These are phyloP conservation scores for Nymphalis io DNA, from an alignment of 1,140 invertebrate species.

Conservation along the genomic window DNA sequence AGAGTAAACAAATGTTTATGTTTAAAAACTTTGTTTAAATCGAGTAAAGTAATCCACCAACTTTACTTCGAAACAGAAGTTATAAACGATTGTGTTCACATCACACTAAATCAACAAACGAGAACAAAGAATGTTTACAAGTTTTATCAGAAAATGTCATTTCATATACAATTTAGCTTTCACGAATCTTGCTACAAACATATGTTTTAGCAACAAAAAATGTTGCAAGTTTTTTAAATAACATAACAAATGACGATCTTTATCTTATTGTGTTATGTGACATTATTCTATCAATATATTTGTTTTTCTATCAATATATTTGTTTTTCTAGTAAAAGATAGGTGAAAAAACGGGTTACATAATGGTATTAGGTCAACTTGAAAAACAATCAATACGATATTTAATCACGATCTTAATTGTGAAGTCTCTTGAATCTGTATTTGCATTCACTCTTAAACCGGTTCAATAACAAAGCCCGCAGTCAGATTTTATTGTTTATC, in stretches of 20 bases:
- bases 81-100: conserved; percentile 54
- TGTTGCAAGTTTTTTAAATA: conserved; percentile 65
- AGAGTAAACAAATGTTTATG: neutral
- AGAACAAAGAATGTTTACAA: conserved; percentile 74
- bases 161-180: conserved; percentile 53
- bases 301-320: too few relatives aligned
- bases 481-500: too few relatives aligned
- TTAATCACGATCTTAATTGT: too few relatives aligned
- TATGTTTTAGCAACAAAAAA: conserved; percentile 57
- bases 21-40: conserved; percentile 16
- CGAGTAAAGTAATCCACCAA: conserved; percentile 40
- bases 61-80: conserved; percentile 45
- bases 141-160: conserved; percentile 70
- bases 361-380: too few relatives aligned
- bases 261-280: neutral
- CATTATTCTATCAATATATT: too few relatives aligned
- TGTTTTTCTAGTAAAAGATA: too few relatives aligned
- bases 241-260: conserved; percentile 19
- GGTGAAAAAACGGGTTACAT: too few relatives aligned
- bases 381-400: too few relatives aligned
- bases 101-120: conserved; percentile 58
- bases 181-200: conserved; percentile 63
- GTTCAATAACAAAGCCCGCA: too few relatives aligned
- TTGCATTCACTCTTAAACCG: too few relatives aligned
- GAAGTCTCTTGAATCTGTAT: too few relatives aligned